phyloP scores from a whole-genome alignment of 2,888 invertebrate genomes.

The Sphaeridia pumilis region DNA sequence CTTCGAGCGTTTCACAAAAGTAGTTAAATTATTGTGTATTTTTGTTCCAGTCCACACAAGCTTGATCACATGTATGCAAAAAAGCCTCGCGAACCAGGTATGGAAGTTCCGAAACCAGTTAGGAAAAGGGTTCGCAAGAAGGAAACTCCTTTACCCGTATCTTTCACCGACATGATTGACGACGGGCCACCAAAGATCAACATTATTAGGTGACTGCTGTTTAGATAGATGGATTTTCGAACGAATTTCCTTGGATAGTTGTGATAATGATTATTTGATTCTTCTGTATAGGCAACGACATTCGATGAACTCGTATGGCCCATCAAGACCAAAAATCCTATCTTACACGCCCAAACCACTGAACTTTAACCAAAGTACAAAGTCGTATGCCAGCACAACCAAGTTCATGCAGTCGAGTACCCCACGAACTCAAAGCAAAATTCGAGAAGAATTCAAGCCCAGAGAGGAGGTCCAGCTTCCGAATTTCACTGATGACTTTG shows the following conservation, averaged over 20 bases:
- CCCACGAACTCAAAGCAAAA: background rate
- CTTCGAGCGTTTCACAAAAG: background rate
- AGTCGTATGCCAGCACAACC: background rate
- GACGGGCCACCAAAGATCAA: conserved; percentile 27
- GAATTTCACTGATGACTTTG: conserved; percentile 6
- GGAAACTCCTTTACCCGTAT: conserved; percentile 16
- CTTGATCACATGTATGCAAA: conserved; percentile 34
- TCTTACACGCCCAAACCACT: conserved; percentile 8
- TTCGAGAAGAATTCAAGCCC: background rate
- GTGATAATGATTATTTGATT: background rate
- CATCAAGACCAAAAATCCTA: conserved; percentile 13
- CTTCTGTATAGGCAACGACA: conserved; percentile 9
- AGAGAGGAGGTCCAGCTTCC: background rate
- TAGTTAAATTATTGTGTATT: background rate
- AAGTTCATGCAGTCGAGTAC: background rate
- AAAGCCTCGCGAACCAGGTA: conserved; percentile 27
- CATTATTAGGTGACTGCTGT: conserved; percentile 24
- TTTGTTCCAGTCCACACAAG: conserved; percentile 18
- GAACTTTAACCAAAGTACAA: conserved; percentile 12
- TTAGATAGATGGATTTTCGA: background rate
- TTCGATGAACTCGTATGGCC: conserved; percentile 1
- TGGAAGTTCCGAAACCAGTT: conserved; percentile 15
- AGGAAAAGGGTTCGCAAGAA: conserved; percentile 22
- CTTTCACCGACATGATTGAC: conserved; percentile 18
- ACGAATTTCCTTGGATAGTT: background rate